A percentile compares a stretch with the other conserved stretches of the same genome.
phyloP scores from a whole-genome alignment of 2,113 vertebrate species.

The Tachycineta bicolor region DNA sequence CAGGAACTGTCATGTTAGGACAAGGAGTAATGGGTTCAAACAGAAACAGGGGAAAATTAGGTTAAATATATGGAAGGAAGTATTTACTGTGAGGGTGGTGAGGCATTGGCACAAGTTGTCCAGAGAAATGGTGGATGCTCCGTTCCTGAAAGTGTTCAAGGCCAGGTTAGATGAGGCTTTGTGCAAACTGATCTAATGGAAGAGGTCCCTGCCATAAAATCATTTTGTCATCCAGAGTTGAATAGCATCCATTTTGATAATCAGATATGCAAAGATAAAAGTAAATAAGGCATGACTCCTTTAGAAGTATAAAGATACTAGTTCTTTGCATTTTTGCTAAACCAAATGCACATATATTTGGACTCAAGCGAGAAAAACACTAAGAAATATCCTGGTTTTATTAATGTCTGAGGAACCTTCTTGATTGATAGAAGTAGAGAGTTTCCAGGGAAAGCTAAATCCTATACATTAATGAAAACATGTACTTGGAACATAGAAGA shows the following conservation, averaged over 20 bases:
- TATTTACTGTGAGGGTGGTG: neutral
- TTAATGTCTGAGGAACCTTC: neutral
- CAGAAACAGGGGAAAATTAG: neutral
- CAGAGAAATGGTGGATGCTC: neutral
- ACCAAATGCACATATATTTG: neutral
- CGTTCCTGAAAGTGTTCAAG: neutral
- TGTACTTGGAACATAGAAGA: neutral
- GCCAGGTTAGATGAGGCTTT: neutral
- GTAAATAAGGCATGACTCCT: neutral
- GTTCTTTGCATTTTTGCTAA: neutral
- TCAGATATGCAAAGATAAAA: neutral
- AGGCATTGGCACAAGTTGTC: neutral
- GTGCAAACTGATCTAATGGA: neutral
- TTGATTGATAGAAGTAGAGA: neutral
- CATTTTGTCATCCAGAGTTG: neutral
- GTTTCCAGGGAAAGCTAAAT: neutral
- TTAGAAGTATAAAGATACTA: neutral
- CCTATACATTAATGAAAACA: neutral
- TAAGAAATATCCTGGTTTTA: neutral
- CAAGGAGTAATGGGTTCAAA: neutral
- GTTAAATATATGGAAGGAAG: neutral
- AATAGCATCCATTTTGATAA: neutral
- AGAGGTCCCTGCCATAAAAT: neutral
- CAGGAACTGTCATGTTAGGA: neutral
- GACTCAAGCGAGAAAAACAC: neutral